A percentile compares a stretch with the other conserved stretches of the same genome.
Evolutionary conservation across 1,140 invertebrate genomes (phyloP).

Genomic region (Drosophila guanche): DNA sequence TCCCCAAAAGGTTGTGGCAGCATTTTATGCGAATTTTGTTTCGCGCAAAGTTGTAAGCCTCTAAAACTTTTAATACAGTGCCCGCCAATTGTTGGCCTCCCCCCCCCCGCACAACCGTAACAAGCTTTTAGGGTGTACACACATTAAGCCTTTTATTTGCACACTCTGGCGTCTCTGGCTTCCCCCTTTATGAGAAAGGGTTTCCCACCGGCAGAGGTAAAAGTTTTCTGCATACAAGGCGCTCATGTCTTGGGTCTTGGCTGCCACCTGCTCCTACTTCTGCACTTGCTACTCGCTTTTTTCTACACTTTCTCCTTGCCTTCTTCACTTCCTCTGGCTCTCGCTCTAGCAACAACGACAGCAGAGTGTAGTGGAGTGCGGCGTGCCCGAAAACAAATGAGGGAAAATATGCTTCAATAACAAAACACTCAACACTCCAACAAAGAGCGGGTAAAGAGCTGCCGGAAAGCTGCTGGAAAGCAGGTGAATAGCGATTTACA

Average conservation of each 20-base stretch:
- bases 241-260: neutral
- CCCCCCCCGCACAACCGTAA: conserved; percentile 5
- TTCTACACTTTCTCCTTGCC: conserved; percentile 1
- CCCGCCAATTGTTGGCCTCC: conserved; percentile 49
- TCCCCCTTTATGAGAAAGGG: conserved; percentile 38
- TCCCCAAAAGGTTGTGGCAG: conserved; percentile 52
- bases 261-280: no score
- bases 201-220: conserved; percentile 3
- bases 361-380: conserved; percentile 13
- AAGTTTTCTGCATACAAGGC: conserved; percentile 22
- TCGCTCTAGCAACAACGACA: conserved; percentile 36
- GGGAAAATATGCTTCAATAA: conserved; percentile 78
- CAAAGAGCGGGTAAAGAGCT: conserved; percentile 39
- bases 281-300: no score
- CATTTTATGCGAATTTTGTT: conserved; percentile 62
- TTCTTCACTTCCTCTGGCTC: conserved; percentile 10
- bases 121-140: conserved; percentile 74
- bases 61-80: conserved; percentile 76
- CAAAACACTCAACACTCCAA: conserved; percentile 74
- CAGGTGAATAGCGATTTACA: conserved; percentile 53
- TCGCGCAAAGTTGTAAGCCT: conserved; percentile 65
- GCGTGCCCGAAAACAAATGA: conserved; percentile 54
- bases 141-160: conserved; percentile 53
- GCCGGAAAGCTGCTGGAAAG: no score
- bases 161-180: conserved; percentile 15